phyloP scores from a whole-genome alignment of 2,797 vertebrate species.

The Gambelia wislizenii region DNA sequence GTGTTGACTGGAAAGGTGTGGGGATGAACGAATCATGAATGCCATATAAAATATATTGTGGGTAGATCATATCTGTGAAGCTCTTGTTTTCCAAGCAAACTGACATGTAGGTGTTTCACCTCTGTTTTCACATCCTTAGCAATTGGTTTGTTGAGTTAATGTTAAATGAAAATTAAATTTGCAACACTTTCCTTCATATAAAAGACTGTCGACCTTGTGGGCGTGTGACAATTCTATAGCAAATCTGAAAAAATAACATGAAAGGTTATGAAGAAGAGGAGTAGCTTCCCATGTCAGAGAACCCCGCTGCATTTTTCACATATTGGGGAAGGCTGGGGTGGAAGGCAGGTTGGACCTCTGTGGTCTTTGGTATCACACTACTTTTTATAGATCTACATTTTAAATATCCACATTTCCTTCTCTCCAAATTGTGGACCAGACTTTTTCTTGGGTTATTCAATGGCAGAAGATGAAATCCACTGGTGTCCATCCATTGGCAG shows the following conservation, averaged over 20 bases:
- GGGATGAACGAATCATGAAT: neutral
- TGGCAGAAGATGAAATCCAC: too few species aligned
- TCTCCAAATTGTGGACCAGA: too few species aligned
- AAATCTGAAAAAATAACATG: neutral
- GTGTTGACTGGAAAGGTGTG: slow-evolving; percentile 29
- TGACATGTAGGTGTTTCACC: neutral
- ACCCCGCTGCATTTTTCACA: slow-evolving; percentile 12
- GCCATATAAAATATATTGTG: slow-evolving; percentile 26
- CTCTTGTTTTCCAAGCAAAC: neutral
- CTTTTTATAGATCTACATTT: too few species aligned
- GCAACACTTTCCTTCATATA: neutral
- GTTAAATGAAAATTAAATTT: neutral
- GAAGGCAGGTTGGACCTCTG: neutral
- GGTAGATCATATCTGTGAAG: slow-evolving; percentile 35
- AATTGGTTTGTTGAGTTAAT: slow-evolving; percentile 23
- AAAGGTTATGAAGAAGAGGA: neutral
- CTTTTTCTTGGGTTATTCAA: too few species aligned
- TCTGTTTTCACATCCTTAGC: slow-evolving; percentile 15
- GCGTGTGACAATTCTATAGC: neutral
- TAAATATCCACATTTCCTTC: too few species aligned
- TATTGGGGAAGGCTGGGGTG: neutral
- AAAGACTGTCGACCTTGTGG: neutral
- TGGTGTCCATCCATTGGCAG: too few species aligned
- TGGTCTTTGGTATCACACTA: neutral
- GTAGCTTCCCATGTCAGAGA: neutral